These are phyloP conservation scores for Mellivora capensis DNA, from an alignment of 2,113 vertebrate species.

Conservation along the genomic window DNA sequence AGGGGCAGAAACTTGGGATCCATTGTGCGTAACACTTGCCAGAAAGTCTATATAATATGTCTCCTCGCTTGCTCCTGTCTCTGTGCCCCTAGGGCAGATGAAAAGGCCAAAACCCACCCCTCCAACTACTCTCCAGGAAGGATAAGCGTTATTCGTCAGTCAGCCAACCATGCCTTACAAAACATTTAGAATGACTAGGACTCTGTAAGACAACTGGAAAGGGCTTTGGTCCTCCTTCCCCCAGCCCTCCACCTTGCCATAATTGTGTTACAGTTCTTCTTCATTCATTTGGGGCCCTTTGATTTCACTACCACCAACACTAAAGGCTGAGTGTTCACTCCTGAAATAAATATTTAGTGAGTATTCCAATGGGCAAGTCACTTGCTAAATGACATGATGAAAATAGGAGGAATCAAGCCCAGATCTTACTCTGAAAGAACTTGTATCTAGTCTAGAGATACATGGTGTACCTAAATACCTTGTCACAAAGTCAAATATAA, in stretches of 20 bases:
- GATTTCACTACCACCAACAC: neutral
- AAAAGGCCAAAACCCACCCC: neutral
- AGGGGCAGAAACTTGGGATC: neutral
- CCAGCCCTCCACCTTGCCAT: neutral
- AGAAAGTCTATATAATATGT: neutral
- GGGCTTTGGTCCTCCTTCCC: accelerated
- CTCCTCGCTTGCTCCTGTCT: neutral
- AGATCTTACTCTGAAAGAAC: neutral
- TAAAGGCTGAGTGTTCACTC: neutral
- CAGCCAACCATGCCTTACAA: neutral
- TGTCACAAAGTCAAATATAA: neutral
- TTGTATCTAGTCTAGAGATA: neutral
- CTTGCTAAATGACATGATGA: neutral
- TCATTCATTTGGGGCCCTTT: neutral
- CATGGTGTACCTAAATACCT: neutral
- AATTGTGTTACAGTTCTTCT: neutral
- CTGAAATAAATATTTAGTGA: neutral
- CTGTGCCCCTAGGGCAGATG: neutral
- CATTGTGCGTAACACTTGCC: neutral
- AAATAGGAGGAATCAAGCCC: neutral
- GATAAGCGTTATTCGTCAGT: neutral
- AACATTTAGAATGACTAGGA: neutral
- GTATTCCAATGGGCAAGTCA: neutral
- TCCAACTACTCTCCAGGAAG: neutral
- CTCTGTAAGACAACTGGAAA: neutral